phyloP scores from a whole-genome alignment of 2,888 invertebrate species.

The Laspeyria flexula region DNA sequence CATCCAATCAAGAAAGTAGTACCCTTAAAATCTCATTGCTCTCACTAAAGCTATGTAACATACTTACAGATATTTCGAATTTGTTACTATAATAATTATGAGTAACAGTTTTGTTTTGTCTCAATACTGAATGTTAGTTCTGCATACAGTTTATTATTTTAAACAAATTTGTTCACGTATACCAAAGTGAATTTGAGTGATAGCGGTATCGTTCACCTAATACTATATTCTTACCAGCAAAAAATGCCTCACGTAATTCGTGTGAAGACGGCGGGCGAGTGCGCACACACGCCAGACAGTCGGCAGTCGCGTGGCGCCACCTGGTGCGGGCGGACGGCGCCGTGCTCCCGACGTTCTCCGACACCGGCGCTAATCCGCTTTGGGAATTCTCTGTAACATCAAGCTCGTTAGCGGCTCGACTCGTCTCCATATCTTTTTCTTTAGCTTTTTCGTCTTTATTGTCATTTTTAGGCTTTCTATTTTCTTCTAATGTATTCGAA shows the following conservation, averaged over 20 bases:
- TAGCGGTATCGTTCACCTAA: too few relatives aligned
- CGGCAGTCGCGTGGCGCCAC: conserved; percentile 68
- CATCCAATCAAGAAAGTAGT: too few relatives aligned
- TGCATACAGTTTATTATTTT: too few relatives aligned
- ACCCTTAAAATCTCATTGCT: too few relatives aligned
- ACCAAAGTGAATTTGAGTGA: too few relatives aligned
- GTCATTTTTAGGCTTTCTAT: conserved; percentile 34
- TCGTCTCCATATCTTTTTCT: conserved; percentile 20
- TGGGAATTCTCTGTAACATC: conserved; percentile 30
- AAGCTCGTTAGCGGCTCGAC: neutral
- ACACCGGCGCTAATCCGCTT: conserved; percentile 23
- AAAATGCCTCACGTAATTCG: conserved; percentile 80
- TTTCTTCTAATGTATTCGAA: conserved; percentile 28
- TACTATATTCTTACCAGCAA: conserved; percentile 62
- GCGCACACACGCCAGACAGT: conserved; percentile 75
- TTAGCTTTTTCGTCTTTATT: conserved; percentile 22
- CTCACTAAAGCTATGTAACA: too few relatives aligned
- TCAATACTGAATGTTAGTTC: too few relatives aligned
- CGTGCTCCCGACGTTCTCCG: conserved; percentile 24
- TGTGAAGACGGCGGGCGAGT: conserved; percentile 75
- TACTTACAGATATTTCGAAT: too few relatives aligned
- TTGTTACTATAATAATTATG: too few relatives aligned
- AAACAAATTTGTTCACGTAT: too few relatives aligned
- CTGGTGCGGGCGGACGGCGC: conserved; percentile 17
- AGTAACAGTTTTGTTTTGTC: too few relatives aligned